Percentiles rank a stretch among this genome's conserved stretches.
phyloP scores from a whole-genome alignment of 1,140 invertebrate genomes.

The Sinella curviseta region DNA sequence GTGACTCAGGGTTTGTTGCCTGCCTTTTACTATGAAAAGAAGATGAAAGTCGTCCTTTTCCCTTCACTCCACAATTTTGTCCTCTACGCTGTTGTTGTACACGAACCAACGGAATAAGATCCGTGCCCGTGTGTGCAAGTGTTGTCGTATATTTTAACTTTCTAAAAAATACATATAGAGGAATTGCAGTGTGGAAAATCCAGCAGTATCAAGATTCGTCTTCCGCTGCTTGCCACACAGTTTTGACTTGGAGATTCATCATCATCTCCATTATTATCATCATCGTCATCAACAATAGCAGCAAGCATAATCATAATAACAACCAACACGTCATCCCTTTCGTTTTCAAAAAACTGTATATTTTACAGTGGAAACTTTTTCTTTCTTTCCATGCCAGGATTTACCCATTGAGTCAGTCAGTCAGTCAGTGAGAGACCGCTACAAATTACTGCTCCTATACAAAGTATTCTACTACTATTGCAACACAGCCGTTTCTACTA shows the following conservation, averaged over 20 bases:
- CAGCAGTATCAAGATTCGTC: slow-evolving; percentile 24
- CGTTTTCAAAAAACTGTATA: too few species aligned
- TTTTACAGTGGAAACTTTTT: too few species aligned
- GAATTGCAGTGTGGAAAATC: slow-evolving; percentile 9
- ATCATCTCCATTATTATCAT: neutral
- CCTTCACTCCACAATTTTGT: neutral
- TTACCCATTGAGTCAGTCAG: too few species aligned
- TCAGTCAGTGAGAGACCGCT: too few species aligned
- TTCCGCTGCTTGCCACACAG: neutral
- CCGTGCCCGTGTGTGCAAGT: neutral
- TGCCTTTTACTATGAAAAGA: neutral
- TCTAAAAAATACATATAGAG: slow-evolving; percentile 14
- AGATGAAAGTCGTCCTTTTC: slow-evolving; percentile 9
- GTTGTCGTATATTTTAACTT: neutral
- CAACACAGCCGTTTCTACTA: too few species aligned
- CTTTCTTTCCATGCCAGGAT: too few species aligned
- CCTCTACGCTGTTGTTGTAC: neutral
- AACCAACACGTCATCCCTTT: slow-evolving; percentile 14
- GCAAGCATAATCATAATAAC: neutral
- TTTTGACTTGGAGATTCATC: neutral
- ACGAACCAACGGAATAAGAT: neutral
- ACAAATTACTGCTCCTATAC: too few species aligned
- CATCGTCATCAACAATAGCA: neutral
- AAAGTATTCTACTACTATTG: too few species aligned
- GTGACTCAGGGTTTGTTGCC: slow-evolving; percentile 16